phyloP scores from a whole-genome alignment of 2,113 vertebrate genomes.

The Ctenomys sociabilis region DNA sequence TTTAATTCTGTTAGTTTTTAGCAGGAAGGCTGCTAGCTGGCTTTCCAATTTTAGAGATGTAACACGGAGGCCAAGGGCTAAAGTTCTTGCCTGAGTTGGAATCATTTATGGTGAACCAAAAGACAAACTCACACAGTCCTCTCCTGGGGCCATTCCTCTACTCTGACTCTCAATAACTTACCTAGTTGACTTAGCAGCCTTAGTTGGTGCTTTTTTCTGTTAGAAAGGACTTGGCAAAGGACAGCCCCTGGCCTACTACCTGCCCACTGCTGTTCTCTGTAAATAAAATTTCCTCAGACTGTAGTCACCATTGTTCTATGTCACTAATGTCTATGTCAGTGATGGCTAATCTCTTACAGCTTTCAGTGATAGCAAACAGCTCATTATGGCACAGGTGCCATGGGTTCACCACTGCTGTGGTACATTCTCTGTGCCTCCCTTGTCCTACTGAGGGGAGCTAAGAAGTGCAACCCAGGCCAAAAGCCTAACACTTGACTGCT shows the following conservation, averaged over 20 bases:
- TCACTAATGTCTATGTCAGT: neutral
- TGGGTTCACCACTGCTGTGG: neutral
- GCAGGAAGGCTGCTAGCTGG: neutral
- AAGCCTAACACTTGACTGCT: neutral
- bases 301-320: conserved; percentile 29
- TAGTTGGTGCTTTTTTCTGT: neutral
- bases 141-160: neutral
- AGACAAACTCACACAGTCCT: neutral
- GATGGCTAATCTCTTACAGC: neutral
- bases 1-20: neutral
- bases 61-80: neutral
- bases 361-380: neutral
- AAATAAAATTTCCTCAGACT: neutral
- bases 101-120: neutral
- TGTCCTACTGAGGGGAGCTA: neutral
- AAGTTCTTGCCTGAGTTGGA: neutral
- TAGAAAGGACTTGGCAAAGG: neutral
- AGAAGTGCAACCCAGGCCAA: neutral
- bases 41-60: neutral
- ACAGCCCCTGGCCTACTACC: neutral
- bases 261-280: neutral
- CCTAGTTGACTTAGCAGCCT: neutral
- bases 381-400: neutral
- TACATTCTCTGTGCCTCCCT: neutral
- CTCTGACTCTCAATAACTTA: neutral